Percentiles rank a stretch among this genome's conserved stretches.
Evolutionary conservation across 2,797 vertebrate species (phyloP).

Genomic region (Cyclopterus lumpus): DNA sequence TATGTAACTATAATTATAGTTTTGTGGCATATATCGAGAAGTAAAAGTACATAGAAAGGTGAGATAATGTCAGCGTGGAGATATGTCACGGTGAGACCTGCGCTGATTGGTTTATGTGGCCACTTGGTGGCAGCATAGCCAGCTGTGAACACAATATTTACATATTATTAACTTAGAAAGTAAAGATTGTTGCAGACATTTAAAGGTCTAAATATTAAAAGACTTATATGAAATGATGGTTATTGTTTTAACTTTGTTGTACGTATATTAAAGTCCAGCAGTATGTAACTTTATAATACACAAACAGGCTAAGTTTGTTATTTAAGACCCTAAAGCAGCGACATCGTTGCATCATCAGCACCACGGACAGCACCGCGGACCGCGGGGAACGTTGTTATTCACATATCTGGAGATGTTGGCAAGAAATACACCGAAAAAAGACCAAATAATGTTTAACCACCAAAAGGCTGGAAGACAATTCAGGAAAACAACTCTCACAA

Average conservation of each 20-base stretch:
- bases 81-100: not conserved
- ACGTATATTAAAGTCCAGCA: too few species aligned
- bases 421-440: not conserved
- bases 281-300: not conserved
- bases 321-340: not conserved
- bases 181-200: too few species aligned
- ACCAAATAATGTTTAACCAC: not conserved
- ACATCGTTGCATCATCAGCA: not conserved
- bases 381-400: not conserved
- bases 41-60: not conserved
- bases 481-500: too few species aligned
- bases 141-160: not conserved
- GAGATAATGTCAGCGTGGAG: not conserved
- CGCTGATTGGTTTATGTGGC: not conserved
- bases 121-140: not conserved
- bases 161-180: not conserved
- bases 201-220: too few species aligned
- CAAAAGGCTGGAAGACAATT: too few species aligned
- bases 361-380: not conserved
- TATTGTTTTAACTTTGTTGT: too few species aligned
- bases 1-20: not conserved
- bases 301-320: too few species aligned
- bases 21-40: too few species aligned
- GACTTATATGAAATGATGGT: too few species aligned
- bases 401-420: too few species aligned